Base-by-base conservation (phyloP, 2,888 invertebrate genomes). In the Drosophila monieri region DNA sequence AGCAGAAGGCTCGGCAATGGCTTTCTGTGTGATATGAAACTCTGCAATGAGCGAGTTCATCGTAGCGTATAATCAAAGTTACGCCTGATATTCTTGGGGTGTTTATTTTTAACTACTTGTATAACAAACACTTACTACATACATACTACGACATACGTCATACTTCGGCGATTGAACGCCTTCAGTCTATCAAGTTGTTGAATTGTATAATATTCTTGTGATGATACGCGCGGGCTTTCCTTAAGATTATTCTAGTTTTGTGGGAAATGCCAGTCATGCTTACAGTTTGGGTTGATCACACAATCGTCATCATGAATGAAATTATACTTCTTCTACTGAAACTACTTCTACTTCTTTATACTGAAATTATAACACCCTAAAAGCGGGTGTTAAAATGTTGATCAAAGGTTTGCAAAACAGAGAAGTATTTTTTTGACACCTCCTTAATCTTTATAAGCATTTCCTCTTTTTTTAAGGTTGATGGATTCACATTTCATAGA, bases 11-110 rank as follows among this genome's bases (percentile, higher is more conserved):
- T 47, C 21, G 48, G n/a, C 54, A 10, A 6, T 30, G 6, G 21
- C 14, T 25, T 27, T 59, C 10, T 35, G 56, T 43, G 23, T n/a
- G 23, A 55, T 58, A 32, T 39, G 15, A 15, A 39, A 41, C 5
- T 8, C 41, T 9, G 41, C 25, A 55, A 25, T n/a, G n/a, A n/a
- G n/a, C 5, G 23, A 59, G 25, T 43, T 56, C 32, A 32, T n/a
- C 15, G 35, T 23, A n/a, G 27, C 6, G 21, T 43, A 41, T 4
- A 43, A 44, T 25, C 6, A n/a, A 12, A 15, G n/a, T n/a, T 2
- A 8, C 25, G 25, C 8, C 25, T 25, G 25, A 25, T 25, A 0
- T 12, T 35, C n/a, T n/a, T n/a, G n/a, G n/a, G n/a, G n/a, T n/a
- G n/a, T n/a, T n/a, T 35, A n/a, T 35, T 35, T 35, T 35, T 35